Evolutionary conservation across 2,797 vertebrate genomes (phyloP), one percentile per base, ranked within the genome.

Genomic region (Discoglossus pictus): DNA sequence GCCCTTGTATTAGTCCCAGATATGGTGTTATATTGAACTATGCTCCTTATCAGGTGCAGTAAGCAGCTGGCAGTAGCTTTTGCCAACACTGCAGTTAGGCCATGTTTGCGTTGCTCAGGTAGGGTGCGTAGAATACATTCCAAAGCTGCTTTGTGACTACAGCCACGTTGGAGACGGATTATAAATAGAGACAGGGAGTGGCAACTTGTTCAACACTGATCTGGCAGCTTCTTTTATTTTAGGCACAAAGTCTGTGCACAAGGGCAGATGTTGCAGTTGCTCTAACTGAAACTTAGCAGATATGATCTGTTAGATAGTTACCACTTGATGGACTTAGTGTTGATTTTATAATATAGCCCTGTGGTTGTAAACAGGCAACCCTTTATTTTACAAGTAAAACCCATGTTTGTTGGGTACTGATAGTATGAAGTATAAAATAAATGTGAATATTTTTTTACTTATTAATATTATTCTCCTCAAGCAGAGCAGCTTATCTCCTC

Each of bases 41-140:
- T n/a, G n/a, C n/a, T 15, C 4, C 52, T 34, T 70, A 64, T 58
- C 44, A 10, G 3, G 15, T 20, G 20, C 15, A 4, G 18, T 36
- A 43, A 47, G 47, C 35, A n/a, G 17, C 24, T 52, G 44, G 23
- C 50, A 59, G 50, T 18, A 23, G 25, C 38, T 25, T 51, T 53
- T 59, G 67, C 67, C 60, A 51, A 12, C 21, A 52, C 25, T 34
- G 60, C 59, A 62, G 21, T 25, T 50, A 20, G 21, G 5, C 12
- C 16, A 17, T 71, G 68, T 71, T 64, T 71, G 68, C 35, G 43
- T 63, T 54, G 60, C 53, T 50, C 44, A 64, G 68, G 68, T 64
- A 52, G 61, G 13, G 20, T 50, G 68, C 36, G 18, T 55, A 58
- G 54, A 63, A 34, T n/a, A 54, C 68, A 64, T 71, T 71, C 68